Evolutionary conservation across 2,113 vertebrate species (phyloP), one percentile per base, ranked within the genome.

Genomic region (Lampris incognitus): DNA sequence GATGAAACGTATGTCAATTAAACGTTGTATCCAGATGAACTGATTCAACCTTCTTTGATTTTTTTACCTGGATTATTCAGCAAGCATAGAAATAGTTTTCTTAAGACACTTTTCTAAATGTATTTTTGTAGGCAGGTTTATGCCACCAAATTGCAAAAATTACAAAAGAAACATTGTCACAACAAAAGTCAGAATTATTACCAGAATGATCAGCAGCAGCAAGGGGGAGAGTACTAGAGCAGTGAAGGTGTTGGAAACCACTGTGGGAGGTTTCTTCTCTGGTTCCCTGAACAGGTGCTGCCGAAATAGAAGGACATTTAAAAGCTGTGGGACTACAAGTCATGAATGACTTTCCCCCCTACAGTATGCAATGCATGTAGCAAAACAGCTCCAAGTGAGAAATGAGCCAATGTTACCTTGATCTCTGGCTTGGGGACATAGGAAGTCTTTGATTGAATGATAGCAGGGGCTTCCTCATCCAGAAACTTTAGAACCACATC

Each of bases 261-360:
- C 95, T 0, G 95, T 97, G 62, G 97, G 95, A 54, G 98, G 98
- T 84, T 97, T 98, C 93, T 99, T 99, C 93, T 99, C 98, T 11
- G 98, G 98, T 75, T 99, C 97, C 5, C 98, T 94, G 91, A 99
- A 99, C 86, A 98, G 94, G 81, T 99, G 98, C 98, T 99, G 89
- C 74, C 85, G 69, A 90, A 64, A 91, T n/a, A 79, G 13, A 6
- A 0, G 62, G 76, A 9, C 1, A 41, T 59, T 46, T 44, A 55
- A 64, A 13, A 11, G 6, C 40, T 56, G 38, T 40, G 39, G 41
- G 41, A 40, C 38, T 44, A 36, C 54, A 1, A 5, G 4, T 9
- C 11, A 36, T 50, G 41, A 37, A 24, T 38, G 49, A n/a, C 5
- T 5, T 6, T 55, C 4, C 24, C 50, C 11, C 5, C 11, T 55